Evolutionary conservation across 2,888 invertebrate genomes (phyloP).

Genomic region (Tipula confusa): DNA sequence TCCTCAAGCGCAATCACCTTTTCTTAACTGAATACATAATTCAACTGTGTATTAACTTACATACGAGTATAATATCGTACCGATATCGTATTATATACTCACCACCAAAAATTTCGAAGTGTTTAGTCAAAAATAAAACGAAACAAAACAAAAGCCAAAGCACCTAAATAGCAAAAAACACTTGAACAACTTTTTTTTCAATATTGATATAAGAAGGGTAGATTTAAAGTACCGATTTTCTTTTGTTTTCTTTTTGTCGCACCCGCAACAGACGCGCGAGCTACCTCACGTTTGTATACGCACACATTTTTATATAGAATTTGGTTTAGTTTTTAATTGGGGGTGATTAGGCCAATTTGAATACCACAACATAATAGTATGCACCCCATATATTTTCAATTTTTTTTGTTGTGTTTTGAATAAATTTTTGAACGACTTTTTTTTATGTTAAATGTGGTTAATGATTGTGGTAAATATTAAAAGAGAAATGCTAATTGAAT

Average conservation of each 20-base stretch:
- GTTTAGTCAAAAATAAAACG: constrained; percentile 26
- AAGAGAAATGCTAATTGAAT: not conserved
- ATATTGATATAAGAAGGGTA: constrained; percentile 28
- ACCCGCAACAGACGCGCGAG: constrained; percentile 26
- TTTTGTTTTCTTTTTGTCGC: constrained; percentile 33
- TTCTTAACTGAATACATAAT: constrained; percentile 28
- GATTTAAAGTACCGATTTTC: constrained; percentile 30
- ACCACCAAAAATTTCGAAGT: not conserved
- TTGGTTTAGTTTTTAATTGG: constrained; percentile 13
- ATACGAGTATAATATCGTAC: not conserved
- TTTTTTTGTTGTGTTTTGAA: not conserved
- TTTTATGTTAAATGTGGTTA: not conserved
- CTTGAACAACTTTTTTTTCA: not conserved
- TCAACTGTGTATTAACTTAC: not conserved
- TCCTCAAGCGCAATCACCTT: constrained; percentile 32
- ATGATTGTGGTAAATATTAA: not conserved
- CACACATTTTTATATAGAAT: not conserved
- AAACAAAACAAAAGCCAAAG: not conserved
- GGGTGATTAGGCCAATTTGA: constrained; percentile 35
- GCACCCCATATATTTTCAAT: not conserved
- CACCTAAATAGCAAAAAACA: not conserved
- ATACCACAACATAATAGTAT: constrained; percentile 33
- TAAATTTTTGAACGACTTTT: not conserved
- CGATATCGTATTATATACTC: no score
- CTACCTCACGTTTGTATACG: not conserved